Evolutionary conservation across 2,113 vertebrate genomes (phyloP).

Genomic region (Columbina picui): DNA sequence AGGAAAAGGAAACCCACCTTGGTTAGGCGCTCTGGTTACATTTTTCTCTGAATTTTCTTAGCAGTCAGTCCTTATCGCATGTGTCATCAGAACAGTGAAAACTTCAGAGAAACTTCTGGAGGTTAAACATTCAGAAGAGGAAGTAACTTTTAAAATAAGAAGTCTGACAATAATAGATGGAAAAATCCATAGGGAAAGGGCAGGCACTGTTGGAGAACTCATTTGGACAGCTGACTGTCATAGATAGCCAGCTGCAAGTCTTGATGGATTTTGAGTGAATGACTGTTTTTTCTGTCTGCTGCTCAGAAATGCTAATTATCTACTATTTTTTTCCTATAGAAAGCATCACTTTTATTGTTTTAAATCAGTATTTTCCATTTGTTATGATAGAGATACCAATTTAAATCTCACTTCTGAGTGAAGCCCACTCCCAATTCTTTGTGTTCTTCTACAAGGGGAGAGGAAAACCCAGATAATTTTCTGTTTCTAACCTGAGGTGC

Average conservation of each 20-base stretch:
- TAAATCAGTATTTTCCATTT: background rate
- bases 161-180: background rate
- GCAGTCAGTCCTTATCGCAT: background rate
- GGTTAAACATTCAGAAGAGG: background rate
- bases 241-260: background rate
- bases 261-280: background rate
- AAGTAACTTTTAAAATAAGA: background rate
- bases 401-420: background rate
- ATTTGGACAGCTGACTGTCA: background rate
- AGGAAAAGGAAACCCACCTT: slow-evolving; percentile 78
- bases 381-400: background rate
- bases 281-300: background rate
- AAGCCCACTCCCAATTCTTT: background rate
- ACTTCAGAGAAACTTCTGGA: slow-evolving; percentile 14
- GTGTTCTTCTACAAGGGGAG: background rate
- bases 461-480: background rate
- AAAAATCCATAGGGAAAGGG: background rate
- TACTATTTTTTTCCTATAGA: background rate
- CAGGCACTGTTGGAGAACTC: background rate
- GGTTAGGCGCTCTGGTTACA: slow-evolving; percentile 76
- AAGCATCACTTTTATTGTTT: background rate
- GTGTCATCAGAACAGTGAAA: slow-evolving; percentile 43
- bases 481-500: background rate
- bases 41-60: slow-evolving; percentile 80
- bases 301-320: background rate